A percentile compares a stretch with the other conserved stretches of the same genome.
These are phyloP conservation scores for Pachycephala philippinensis DNA, from an alignment of 2,113 vertebrate species.

Conservation along the genomic window DNA sequence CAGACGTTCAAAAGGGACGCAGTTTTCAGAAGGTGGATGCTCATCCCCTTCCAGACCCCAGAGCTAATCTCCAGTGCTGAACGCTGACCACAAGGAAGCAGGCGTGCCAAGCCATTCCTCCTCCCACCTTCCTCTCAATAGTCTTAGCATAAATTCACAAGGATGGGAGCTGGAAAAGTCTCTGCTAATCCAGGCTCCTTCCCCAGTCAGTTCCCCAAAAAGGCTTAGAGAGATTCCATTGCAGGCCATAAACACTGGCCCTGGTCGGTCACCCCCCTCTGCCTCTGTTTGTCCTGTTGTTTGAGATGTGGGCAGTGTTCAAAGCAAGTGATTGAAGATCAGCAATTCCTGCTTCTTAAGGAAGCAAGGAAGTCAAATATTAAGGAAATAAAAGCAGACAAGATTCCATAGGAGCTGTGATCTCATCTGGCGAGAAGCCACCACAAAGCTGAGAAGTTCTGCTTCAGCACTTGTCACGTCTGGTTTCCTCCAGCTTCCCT, in stretches of 20 bases:
- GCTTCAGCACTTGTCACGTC: conserved; percentile 25
- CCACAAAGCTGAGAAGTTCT: not conserved
- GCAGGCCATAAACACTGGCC: not conserved
- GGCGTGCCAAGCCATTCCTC: not conserved
- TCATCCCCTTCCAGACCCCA: not conserved
- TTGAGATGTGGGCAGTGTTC: not conserved
- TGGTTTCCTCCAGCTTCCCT: not conserved
- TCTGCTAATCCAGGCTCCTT: not conserved
- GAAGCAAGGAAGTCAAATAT: conserved; percentile 6
- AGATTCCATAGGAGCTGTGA: conserved; percentile 36
- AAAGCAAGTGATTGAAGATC: not conserved
- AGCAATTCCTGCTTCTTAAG: not conserved
- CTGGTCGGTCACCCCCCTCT: not conserved
- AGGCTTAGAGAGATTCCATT: not conserved
- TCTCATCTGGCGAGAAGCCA: conserved; percentile 7
- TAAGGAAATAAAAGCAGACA: conserved; percentile 35
- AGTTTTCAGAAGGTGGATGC: not conserved
- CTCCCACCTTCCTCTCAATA: not conserved
- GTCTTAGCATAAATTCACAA: not conserved
- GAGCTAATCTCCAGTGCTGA: not conserved
- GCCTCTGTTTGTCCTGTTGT: not conserved
- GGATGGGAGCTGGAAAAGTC: not conserved
- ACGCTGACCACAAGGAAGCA: not conserved
- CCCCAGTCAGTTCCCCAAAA: not conserved
- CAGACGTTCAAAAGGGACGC: not conserved